Base-by-base conservation (phyloP, 37 sponge, comb jelly and placozoan species). In the Amphimedon queenslandica region DNA sequence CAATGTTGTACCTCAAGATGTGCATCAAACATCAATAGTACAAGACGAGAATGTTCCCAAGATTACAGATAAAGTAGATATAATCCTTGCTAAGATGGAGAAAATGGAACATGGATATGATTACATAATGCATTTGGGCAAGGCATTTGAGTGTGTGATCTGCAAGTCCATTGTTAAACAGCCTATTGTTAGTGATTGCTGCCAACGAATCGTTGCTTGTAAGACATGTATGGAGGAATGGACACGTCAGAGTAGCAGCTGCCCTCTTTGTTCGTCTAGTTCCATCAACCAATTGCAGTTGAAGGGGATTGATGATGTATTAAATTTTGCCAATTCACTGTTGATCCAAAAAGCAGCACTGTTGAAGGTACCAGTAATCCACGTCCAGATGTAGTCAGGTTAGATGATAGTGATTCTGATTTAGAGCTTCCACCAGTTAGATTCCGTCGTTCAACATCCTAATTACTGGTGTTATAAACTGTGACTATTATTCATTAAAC, bases 291-390 rank as follows among this genome's bases (percentile, higher is more conserved):
- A 25, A n/a, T 60, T 60, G 5, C 5, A 5, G 8, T 25, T 60
- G 5, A 60, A 60, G 27, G 61, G 61, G 5, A n/a, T 60, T 60
- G 61, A 60, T n/a, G 61, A 60, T 60, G 27, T n/a, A 25, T 25
- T 60, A n/a, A n/a, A n/a, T 6, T n/a, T 60, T n/a, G 28, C 28
- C 61, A n/a, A n/a, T n/a, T n/a, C n/a, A n/a, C n/a, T n/a, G n/a
- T n/a, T n/a, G n/a, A n/a, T n/a, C n/a, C n/a, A n/a, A n/a, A n/a
- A n/a, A n/a, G n/a, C n/a, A n/a, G n/a, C n/a, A n/a, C n/a, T n/a
- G n/a, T n/a, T n/a, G n/a, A n/a, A n/a, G n/a, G n/a, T n/a, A n/a
- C n/a, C n/a, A n/a, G n/a, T n/a, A n/a, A n/a, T n/a, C n/a, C n/a
- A n/a, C n/a, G n/a, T n/a, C n/a, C n/a, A n/a, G n/a, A n/a, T n/a